These are phyloP conservation scores for Meloidogyne exigua DNA, from an alignment of 1,140 invertebrate genomes.

Conservation along the genomic window DNA sequence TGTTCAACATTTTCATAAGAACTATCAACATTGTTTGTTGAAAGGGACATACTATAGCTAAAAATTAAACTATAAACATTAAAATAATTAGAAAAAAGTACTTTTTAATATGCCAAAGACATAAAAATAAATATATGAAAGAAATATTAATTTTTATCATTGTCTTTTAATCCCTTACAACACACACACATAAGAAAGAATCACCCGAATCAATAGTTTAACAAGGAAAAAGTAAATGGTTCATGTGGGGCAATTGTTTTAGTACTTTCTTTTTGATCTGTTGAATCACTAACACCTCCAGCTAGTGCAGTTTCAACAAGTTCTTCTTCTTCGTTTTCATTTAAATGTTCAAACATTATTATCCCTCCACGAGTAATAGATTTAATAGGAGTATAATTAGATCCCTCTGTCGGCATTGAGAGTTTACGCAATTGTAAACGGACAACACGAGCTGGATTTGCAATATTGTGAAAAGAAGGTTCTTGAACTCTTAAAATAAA, in stretches of 20 bases:
- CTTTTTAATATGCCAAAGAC: background rate
- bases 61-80: background rate
- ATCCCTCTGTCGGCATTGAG: conserved; percentile 74
- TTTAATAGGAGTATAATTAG: conserved; percentile 81
- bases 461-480: conserved; percentile 83
- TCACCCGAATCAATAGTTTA: conserved; percentile 17
- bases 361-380: conserved; percentile 83
- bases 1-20: conserved; percentile 22
- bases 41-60: background rate
- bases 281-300: conserved; percentile 7
- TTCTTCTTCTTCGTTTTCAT: conserved; percentile 77
- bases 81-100: conserved; percentile 8
- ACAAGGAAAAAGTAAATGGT: conserved; percentile 16
- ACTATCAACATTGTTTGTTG: conserved; percentile 1
- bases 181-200: background rate
- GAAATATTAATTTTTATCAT: background rate
- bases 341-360: conserved; percentile 79
- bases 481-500: conserved; percentile 65
- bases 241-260: conserved; percentile 13
- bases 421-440: conserved; percentile 87
- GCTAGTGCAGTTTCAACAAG: conserved; percentile 80
- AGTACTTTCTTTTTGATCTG: background rate
- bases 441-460: conserved; percentile 89
- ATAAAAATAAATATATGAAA: background rate
- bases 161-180: background rate